These are phyloP conservation scores for Ameiurus melas DNA, from an alignment of 2,113 vertebrate genomes.

Conservation along the genomic window DNA sequence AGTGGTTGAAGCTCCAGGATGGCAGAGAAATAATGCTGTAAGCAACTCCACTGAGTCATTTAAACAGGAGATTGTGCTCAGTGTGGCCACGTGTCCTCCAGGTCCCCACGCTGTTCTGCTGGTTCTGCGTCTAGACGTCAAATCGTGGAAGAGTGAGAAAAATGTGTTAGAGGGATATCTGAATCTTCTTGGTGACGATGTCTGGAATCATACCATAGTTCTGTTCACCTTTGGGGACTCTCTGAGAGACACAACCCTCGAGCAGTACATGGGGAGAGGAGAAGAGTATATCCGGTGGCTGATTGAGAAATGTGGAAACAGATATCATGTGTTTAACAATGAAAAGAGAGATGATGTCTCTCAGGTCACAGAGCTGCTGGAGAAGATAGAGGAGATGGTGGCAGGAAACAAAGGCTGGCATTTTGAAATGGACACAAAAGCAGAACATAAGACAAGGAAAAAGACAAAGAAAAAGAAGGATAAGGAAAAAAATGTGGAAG, in stretches of 20 bases:
- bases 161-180: background rate
- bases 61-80: background rate
- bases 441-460: background rate
- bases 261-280: constrained; percentile 2
- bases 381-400: background rate
- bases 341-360: background rate
- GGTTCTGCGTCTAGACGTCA: background rate
- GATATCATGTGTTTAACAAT: constrained; percentile 16
- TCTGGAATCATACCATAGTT: constrained; percentile 12
- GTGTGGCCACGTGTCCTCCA: background rate
- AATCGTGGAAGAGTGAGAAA: background rate
- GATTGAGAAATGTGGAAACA: constrained; percentile 29
- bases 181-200: background rate
- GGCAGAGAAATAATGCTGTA: background rate
- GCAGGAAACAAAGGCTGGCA: background rate
- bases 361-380: constrained; percentile 9
- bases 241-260: constrained; percentile 9
- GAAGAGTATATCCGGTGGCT: background rate
- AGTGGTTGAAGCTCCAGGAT: constrained; percentile 28
- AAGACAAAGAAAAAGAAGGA: background rate
- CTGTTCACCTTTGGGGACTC: constrained; percentile 23
- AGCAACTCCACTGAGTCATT: too few relatives aligned
- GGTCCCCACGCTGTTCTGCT: constrained; percentile 2
- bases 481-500: background rate
- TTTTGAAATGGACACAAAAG: background rate